phyloP scores from a whole-genome alignment of 2,113 vertebrate species.

The Sterrhoptilus dennistouni region DNA sequence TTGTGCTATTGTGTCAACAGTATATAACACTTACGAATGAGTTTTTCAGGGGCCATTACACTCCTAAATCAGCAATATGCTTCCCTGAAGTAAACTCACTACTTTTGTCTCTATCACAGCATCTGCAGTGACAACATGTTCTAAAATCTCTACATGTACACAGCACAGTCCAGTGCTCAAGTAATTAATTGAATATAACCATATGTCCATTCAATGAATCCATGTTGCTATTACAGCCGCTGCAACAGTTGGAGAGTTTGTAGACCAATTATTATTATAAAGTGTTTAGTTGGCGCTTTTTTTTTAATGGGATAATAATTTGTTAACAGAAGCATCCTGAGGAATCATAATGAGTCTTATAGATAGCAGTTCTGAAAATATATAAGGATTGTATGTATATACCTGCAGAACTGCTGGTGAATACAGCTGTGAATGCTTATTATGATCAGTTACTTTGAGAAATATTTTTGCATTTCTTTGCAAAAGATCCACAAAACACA shows the following conservation, averaged over 20 bases:
- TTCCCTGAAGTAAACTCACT: neutral
- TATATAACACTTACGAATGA: neutral
- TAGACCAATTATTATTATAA: neutral
- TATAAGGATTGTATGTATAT: neutral
- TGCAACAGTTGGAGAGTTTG: slow-evolving; percentile 20
- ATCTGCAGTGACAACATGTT: slow-evolving; percentile 34
- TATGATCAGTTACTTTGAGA: neutral
- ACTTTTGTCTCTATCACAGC: neutral
- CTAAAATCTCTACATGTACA: neutral
- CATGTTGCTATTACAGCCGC: neutral
- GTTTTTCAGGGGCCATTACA: slow-evolving; percentile 16
- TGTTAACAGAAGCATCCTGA: neutral
- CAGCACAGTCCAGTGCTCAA: neutral
- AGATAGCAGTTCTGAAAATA: neutral
- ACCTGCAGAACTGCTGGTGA: neutral
- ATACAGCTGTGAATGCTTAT: neutral
- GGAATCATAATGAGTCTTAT: neutral
- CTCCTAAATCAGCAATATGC: slow-evolving; percentile 14
- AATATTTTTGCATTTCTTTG: neutral
- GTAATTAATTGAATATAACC: slow-evolving; percentile 12
- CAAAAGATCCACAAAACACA: neutral
- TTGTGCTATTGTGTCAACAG: neutral
- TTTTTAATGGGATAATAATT: neutral
- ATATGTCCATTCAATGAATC: neutral
- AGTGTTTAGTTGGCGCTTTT: neutral